A percentile compares a stretch with the other conserved stretches of the same genome.
Conservation (phyloP, 2,797 vertebrate species). For the Microcaecilia unicolor region DNA sequence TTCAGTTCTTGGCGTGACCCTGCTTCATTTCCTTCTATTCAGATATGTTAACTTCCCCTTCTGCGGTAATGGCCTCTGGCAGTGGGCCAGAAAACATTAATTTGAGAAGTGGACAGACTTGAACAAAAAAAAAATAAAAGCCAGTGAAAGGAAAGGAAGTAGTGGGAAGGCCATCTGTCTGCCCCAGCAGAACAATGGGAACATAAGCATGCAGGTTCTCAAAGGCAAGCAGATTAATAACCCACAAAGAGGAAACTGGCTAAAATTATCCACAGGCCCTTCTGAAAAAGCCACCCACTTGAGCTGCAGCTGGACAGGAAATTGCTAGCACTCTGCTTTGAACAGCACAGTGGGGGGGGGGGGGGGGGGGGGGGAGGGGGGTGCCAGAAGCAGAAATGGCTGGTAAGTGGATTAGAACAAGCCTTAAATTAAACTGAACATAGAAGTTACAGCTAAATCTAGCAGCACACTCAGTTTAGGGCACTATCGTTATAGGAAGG, state of each 20-base stretch:
- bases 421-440: too few relatives aligned
- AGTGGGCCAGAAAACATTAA: conserved; percentile 58
- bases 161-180: conserved; percentile 57
- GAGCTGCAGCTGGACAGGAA: conserved; percentile 85
- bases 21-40: conserved; percentile 56
- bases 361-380: too few relatives aligned
- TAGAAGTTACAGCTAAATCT: too few relatives aligned
- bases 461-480: too few relatives aligned
- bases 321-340: conserved; percentile 72
- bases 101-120: conserved; percentile 63
- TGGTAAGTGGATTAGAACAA: conserved; percentile 69
- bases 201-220: conserved; percentile 38
- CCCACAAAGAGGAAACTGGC: conserved; percentile 58
- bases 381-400: conserved; percentile 73
- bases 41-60: conserved; percentile 64
- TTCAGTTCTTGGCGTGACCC: conserved; percentile 56
- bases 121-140: conserved; percentile 50
- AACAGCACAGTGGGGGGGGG: conserved; percentile 63
- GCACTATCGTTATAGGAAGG: too few relatives aligned
- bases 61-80: conserved; percentile 63
- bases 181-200: conserved; percentile 43
- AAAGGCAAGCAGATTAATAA: conserved; percentile 58
- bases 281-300: conserved; percentile 48
- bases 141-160: conserved; percentile 50
- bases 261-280: conserved; percentile 57